A percentile compares a stretch with the other conserved stretches of the same genome.
Evolutionary conservation across 2,888 invertebrate genomes (phyloP).

Genomic region (Muschampia plurimacula): DNA sequence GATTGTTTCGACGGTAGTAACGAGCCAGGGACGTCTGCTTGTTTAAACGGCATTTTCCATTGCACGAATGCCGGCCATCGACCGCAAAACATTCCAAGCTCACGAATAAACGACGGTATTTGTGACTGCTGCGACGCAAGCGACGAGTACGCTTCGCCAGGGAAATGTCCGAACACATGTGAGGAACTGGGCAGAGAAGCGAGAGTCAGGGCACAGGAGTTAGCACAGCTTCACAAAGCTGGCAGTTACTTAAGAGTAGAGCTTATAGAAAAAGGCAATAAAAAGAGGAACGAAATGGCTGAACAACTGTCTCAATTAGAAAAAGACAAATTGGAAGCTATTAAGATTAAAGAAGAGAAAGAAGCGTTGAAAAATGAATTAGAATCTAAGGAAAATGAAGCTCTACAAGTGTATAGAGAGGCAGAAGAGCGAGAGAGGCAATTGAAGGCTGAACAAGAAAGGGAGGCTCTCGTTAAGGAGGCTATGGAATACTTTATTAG

Average conservation of each 20-base stretch:
- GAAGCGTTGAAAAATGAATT: constrained; percentile 89
- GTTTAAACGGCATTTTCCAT: constrained; percentile 94
- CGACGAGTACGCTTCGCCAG: constrained; percentile 90
- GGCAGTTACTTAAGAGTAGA: constrained; percentile 92
- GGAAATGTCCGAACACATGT: constrained; percentile 92
- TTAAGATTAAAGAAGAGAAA: constrained; percentile 91
- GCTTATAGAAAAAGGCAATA: constrained; percentile 90
- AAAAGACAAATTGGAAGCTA: constrained; percentile 91
- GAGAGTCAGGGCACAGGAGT: constrained; percentile 89
- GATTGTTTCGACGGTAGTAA: constrained; percentile 96
- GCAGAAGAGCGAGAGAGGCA: constrained; percentile 88
- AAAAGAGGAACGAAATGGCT: constrained; percentile 90
- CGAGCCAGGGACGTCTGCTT: constrained; percentile 97
- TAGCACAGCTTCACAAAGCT: constrained; percentile 90
- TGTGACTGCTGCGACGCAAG: constrained; percentile 98
- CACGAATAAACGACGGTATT: constrained; percentile 96
- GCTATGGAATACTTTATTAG: constrained; percentile 90
- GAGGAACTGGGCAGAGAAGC: constrained; percentile 92
- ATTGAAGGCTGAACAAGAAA: constrained; percentile 85
- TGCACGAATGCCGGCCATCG: constrained; percentile 92
- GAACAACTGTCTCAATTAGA: constrained; percentile 89
- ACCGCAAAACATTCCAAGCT: constrained; percentile 92
- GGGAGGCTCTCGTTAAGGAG: constrained; percentile 85
- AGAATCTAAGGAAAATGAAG: constrained; percentile 91
- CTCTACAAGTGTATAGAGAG: constrained; percentile 91